A percentile compares a stretch with the other conserved stretches of the same genome.
Evolutionary conservation across 2,888 invertebrate species (phyloP).

Genomic region (Ectropis crepuscularia): DNA sequence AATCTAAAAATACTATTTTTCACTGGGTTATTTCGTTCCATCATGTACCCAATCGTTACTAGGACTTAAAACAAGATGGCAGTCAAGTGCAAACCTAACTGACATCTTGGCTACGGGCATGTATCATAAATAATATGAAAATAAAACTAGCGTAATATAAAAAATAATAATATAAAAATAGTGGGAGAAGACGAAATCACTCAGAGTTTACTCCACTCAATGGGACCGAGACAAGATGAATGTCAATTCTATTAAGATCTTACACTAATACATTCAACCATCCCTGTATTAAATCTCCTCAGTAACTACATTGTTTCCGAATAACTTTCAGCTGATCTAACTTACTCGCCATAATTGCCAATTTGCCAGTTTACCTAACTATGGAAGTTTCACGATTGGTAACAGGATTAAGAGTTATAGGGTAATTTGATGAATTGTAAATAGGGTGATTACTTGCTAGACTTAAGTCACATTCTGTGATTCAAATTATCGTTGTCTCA

Average conservation of each 20-base stretch:
- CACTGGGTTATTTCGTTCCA: too few species aligned
- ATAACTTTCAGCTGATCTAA: slow-evolving; percentile 1
- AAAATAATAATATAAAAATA: too few species aligned
- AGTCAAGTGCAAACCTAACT: too few species aligned
- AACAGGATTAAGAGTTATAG: slow-evolving; percentile 13
- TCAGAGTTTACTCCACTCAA: neutral
- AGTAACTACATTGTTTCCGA: slow-evolving; percentile 6
- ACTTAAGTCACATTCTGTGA: neutral
- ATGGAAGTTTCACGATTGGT: slow-evolving; percentile 9
- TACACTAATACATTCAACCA: slow-evolving; percentile 1
- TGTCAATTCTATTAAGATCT: too few species aligned
- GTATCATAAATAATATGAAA: too few species aligned
- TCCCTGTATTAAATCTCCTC: slow-evolving; percentile 3
- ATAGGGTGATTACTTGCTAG: neutral
- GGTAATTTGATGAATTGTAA: slow-evolving; percentile 12
- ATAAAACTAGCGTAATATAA: too few species aligned
- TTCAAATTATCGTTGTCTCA: neutral
- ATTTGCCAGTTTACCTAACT: slow-evolving; percentile 16
- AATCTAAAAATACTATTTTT: too few species aligned
- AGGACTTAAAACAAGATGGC: too few species aligned
- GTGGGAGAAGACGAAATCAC: too few species aligned
- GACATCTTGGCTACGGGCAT: too few species aligned
- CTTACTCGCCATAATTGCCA: slow-evolving; percentile 14
- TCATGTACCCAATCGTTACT: too few species aligned
- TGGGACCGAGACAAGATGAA: neutral